phyloP scores from a whole-genome alignment of 2,797 vertebrate genomes.

The Diceros bicornis region DNA sequence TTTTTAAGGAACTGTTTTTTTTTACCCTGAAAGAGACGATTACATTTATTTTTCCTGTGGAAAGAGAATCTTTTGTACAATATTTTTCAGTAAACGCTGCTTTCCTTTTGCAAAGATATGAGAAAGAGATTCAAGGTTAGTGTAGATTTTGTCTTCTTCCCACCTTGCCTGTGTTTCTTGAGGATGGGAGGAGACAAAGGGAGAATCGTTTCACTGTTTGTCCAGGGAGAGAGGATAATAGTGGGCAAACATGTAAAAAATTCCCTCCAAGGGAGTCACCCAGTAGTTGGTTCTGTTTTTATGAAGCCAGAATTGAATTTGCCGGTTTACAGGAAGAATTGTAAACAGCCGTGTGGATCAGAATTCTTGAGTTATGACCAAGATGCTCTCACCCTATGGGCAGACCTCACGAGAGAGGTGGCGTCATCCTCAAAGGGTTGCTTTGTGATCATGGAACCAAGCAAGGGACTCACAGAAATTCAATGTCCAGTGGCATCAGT shows the following conservation, averaged over 20 bases:
- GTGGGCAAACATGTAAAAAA: fast-evolving
- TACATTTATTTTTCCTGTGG: conserved; percentile 79
- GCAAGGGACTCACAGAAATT: background rate
- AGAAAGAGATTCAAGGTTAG: fast-evolving
- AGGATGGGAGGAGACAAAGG: background rate
- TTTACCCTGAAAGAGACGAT: conserved; percentile 69
- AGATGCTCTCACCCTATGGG: background rate
- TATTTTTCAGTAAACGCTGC: conserved; percentile 62
- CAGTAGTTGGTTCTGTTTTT: background rate
- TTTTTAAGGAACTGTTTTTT: conserved; percentile 86
- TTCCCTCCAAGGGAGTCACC: background rate
- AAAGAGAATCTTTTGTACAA: conserved; percentile 75
- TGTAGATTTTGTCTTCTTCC: background rate
- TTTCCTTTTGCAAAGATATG: conserved; percentile 26
- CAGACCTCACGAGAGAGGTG: background rate
- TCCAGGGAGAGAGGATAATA: background rate
- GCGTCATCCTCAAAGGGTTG: background rate
- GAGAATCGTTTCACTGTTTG: fast-evolving
- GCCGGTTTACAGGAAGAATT: background rate
- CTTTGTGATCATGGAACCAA: background rate
- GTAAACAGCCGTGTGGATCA: fast-evolving
- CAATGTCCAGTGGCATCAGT: background rate
- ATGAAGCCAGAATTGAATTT: background rate
- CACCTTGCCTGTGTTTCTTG: background rate
- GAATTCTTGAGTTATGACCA: background rate